phyloP scores from a whole-genome alignment of 2,113 vertebrate genomes.

The Conger conger region DNA sequence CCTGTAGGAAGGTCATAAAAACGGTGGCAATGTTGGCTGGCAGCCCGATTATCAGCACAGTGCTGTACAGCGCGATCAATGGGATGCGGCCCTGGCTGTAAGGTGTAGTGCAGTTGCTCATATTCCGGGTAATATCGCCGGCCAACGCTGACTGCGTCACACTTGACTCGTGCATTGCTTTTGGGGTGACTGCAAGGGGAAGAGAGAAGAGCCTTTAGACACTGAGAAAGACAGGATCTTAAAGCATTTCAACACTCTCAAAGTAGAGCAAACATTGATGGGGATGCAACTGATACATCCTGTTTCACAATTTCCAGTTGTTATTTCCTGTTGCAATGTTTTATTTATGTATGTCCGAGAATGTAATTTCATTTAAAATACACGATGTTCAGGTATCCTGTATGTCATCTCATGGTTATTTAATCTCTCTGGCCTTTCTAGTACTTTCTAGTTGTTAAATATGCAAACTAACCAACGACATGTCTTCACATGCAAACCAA shows the following conservation, averaged over 20 bases:
- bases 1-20: conserved; percentile 57
- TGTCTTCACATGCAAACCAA: too few relatives aligned
- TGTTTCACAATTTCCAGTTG: too few relatives aligned
- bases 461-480: too few relatives aligned
- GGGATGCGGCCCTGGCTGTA: conserved; percentile 39
- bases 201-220: background rate
- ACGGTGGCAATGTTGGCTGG: conserved; percentile 70
- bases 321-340: too few relatives aligned
- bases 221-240: background rate
- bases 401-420: too few relatives aligned
- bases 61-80: conserved; percentile 62
- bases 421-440: too few relatives aligned
- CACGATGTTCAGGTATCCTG: too few relatives aligned
- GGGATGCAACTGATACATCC: too few relatives aligned
- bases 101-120: conserved; percentile 22
- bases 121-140: background rate
- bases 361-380: too few relatives aligned
- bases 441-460: too few relatives aligned
- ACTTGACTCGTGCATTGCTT: conserved; percentile 25
- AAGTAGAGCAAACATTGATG: too few relatives aligned
- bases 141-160: conserved; percentile 5
- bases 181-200: conserved; percentile 11
- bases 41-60: conserved; percentile 60
- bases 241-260: background rate
- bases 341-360: too few relatives aligned